Evolutionary conservation across 2,888 invertebrate genomes (phyloP), one percentile per base, ranked within the genome.

Genomic region (Drosophila pseudotalamancana): DNA sequence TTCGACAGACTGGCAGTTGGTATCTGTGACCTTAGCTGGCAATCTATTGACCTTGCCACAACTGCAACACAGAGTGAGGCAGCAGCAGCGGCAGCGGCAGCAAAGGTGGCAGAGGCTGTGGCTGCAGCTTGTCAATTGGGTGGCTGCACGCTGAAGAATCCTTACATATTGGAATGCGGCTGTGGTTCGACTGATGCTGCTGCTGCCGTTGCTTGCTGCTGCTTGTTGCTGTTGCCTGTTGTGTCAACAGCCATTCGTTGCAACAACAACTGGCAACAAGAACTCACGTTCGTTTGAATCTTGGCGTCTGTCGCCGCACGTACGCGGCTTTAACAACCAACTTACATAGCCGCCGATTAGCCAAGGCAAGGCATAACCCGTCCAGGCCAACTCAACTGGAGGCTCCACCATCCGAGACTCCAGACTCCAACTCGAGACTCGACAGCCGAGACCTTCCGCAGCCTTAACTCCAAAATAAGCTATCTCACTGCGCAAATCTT

Each of bases 291-390:
- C 69, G 53, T 35, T 48, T 49, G 27, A 46, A 48, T 70, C 57
- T 67, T 60, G 61, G 50, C 56, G 79, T 65, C 67, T 84, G 83
- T 87, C 83, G 83, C 83, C 82, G 87, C 83, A 87, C 83, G 83
- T 87, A 85, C 85, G 72, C 63, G 61, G 77, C 66, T 77, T 76
- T 77, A 83, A 87, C 87, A 83, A 78, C 72, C 87, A 74, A 81
- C 85, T 87, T 81, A 84, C 87, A 83, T 83, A 85, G 85, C 87
- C 87, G 83, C 76, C 83, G 83, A 83, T 83, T 83, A 84, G 83
- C 83, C 82, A 85, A 85, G 83, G 79, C 72, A 86, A 72, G 73
- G 65, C 51, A 72, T 54, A 46, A 54, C 29, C 63, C 51, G 53
- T 64, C 56, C 63, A 60, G 60, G 53, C 56, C 35, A 49, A 42